Base-by-base conservation (phyloP, 1,140 invertebrate species). In the Sesamia nonagrioides region DNA sequence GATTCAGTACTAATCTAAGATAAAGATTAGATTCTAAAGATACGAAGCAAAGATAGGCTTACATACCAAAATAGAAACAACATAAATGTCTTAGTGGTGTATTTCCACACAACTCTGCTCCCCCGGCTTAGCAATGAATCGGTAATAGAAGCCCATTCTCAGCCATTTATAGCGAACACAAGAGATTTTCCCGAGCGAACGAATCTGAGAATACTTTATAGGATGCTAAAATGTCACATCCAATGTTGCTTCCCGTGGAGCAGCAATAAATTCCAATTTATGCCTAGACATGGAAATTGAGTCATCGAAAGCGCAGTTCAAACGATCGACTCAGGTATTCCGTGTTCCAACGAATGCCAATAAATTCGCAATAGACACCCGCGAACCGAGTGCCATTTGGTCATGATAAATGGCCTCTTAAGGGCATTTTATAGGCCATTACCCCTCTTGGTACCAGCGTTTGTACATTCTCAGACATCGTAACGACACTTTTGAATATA, bases 381-480 rank as follows among this genome's bases (percentile, higher is more conserved):
- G 48, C 6, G 15, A n/a, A 75, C 73, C 42, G 0, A 63, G 37
- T 75, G 33, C 45, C 15, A 50, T n/a, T 61, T 21, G 73, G 56
- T 54, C 50, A 77, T 68, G 74, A 77, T 56, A 77, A 68, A 77
- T 68, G 18, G 74, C 48, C 74, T 56, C 74, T 77, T 77, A 66
- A 77, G 61, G 74, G 48, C 74, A 77, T 77, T 77, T 77, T 77
- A 77, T 77, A 77, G 61, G 45, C 74, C 61, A 77, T 77, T 77
- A 77, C 60, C 50, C 40, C 48, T 48, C 33, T 56, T 13, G 17
- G 61, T 8, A 68, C 74, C 45, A 27, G 50, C 68, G 61, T 77
- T 77, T 61, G 60, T 68, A 77, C 74, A 77, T 77, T 77, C 61
- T 68, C 11, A 42, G 50, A 17, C 17, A 33, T 68, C 50, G 50